Conservation (phyloP, 1,140 invertebrate species). For the Tetramorium parvispinum region DNA sequence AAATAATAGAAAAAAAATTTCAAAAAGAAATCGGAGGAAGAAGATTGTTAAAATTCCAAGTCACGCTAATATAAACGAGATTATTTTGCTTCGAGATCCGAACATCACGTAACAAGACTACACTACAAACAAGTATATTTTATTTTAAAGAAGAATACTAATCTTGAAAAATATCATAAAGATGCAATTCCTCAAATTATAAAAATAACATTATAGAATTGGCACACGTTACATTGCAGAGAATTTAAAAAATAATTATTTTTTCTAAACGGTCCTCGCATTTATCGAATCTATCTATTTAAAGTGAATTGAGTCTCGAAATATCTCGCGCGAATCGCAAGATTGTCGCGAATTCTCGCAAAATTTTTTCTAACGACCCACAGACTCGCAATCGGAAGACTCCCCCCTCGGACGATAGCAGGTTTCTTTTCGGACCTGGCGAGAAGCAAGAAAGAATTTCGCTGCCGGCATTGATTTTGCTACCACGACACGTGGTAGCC, state of each 20-base stretch:
- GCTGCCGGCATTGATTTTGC: slow-evolving; percentile 2
- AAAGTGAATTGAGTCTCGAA: not conserved
- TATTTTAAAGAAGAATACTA: not conserved
- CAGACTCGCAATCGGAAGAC: not conserved
- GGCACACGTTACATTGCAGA: not conserved
- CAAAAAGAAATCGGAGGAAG: not conserved
- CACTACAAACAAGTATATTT: not conserved
- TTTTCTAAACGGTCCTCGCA: not conserved
- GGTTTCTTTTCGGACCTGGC: not conserved
- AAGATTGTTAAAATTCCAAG: not conserved
- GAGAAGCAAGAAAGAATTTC: slow-evolving; percentile 34
- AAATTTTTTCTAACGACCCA: slow-evolving; percentile 11
- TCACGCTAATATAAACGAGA: not conserved
- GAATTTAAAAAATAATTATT: not conserved
- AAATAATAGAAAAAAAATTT: not conserved
- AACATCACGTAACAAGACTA: not conserved
- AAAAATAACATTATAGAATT: not conserved
- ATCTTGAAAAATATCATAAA: not conserved
- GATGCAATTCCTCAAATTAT: not conserved
- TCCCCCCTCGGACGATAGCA: not conserved
- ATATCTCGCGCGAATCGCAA: not conserved
- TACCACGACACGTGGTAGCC: not conserved
- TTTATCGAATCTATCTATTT: not conserved
- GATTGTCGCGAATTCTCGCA: not conserved
- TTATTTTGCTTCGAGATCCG: not conserved